These are phyloP conservation scores for Drosophila koepferae DNA, from an alignment of 2,888 invertebrate genomes.

Conservation along the genomic window DNA sequence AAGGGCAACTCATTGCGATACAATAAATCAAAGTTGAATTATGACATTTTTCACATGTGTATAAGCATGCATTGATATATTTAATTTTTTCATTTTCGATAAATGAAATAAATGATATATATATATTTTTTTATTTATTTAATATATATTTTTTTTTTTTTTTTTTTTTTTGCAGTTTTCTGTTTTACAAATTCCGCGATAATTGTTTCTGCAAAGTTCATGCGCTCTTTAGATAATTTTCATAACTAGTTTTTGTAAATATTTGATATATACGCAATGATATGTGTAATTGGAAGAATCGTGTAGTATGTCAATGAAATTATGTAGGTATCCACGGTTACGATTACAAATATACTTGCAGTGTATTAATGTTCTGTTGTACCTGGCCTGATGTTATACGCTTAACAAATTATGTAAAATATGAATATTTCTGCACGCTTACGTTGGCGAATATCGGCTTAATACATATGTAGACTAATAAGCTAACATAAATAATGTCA, in stretches of 20 bases:
- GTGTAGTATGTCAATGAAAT: constrained; percentile 42
- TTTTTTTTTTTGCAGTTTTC: constrained; percentile 26
- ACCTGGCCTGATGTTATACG: background rate
- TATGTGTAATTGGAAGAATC: constrained; percentile 78
- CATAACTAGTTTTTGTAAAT: constrained; percentile 48
- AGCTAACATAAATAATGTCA: background rate
- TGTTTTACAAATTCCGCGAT: constrained; percentile 18
- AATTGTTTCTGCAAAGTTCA: constrained; percentile 32
- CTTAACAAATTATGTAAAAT: constrained; percentile 9
- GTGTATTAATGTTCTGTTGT: constrained; percentile 4
- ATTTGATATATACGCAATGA: constrained; percentile 67
- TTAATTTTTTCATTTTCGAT: constrained; percentile 29
- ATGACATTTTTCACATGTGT: constrained; percentile 58
- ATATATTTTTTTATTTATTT: no score
- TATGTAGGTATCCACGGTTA: constrained; percentile 48
- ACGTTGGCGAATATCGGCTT: background rate
- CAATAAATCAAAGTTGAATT: constrained; percentile 48
- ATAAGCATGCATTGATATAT: constrained; percentile 55
- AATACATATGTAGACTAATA: background rate
- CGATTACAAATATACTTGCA: constrained; percentile 41
- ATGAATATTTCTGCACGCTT: constrained; percentile 2
- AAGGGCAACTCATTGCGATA: constrained; percentile 42
- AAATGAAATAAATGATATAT: constrained; percentile 38
- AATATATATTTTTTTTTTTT: background rate
- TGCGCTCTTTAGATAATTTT: constrained; percentile 33